Conservation (phyloP, 2,888 invertebrate genomes). For the Latheticus oryzae region DNA sequence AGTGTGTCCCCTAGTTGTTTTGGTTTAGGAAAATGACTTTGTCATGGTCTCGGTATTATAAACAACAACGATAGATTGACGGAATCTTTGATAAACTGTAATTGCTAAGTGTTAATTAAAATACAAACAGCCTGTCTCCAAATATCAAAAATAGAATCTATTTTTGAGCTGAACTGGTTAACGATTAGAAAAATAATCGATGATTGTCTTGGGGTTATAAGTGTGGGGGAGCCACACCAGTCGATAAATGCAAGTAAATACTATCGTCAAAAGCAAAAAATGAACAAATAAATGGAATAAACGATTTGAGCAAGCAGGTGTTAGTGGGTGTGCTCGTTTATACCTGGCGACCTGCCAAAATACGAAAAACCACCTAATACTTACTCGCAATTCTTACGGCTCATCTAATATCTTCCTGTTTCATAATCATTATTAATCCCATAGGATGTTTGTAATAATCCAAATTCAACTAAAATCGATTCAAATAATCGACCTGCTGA, state of each 20-base stretch:
- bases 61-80: neutral
- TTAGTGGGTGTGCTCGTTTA: constrained; percentile 62
- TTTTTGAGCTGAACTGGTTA: constrained; percentile 54
- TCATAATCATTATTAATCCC: constrained; percentile 44
- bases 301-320: constrained; percentile 60
- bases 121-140: constrained; percentile 33
- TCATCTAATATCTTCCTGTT: constrained; percentile 60
- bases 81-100: constrained; percentile 10
- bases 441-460: neutral
- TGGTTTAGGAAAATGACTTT: constrained; percentile 1
- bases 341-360: constrained; percentile 60
- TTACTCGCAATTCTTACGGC: constrained; percentile 58
- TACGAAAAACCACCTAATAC: constrained; percentile 61
- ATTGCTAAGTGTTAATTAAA: constrained; percentile 20
- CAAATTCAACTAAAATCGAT: constrained; percentile 50
- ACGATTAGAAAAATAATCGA: constrained; percentile 38
- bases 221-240: constrained; percentile 6
- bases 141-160: constrained; percentile 56
- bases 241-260: neutral
- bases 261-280: neutral
- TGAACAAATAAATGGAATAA: constrained; percentile 35
- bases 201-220: constrained; percentile 6
- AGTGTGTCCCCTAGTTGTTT: neutral
- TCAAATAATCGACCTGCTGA: constrained; percentile 53
- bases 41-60: neutral